phyloP scores from a whole-genome alignment of 2,113 vertebrate species.

The Atherinomorus stipes region DNA sequence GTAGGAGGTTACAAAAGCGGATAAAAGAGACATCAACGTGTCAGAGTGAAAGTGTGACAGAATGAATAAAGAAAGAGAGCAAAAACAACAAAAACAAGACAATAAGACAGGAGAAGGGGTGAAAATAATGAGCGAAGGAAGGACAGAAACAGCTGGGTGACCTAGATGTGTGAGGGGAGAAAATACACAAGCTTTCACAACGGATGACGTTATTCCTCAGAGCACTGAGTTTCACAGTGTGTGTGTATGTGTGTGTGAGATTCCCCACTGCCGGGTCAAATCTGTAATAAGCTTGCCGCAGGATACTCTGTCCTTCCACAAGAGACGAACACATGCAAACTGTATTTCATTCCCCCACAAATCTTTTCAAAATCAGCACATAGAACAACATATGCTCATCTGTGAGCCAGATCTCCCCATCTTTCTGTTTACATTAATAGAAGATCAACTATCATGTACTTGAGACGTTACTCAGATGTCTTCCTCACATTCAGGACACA shows the following conservation, averaged over 20 bases:
- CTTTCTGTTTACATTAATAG: too few relatives aligned
- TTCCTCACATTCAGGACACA: neutral
- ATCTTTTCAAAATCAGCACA: neutral
- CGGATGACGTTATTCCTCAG: conserved; percentile 50
- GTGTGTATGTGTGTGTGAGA: conserved; percentile 22
- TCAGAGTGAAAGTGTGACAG: neutral
- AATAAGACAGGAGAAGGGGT: neutral
- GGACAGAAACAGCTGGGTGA: conserved; percentile 50
- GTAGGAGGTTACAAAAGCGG: neutral
- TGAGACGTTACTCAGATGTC: neutral
- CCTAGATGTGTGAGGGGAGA: conserved; percentile 60
- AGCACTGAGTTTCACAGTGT: conserved; percentile 8
- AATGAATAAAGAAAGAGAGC: conserved; percentile 2
- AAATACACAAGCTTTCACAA: conserved; percentile 59
- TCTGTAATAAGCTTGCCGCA: conserved; percentile 40
- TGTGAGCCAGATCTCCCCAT: neutral
- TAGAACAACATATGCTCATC: neutral
- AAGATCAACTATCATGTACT: neutral
- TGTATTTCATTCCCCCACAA: neutral
- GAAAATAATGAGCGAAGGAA: conserved; percentile 9
- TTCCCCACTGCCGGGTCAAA: conserved; percentile 43
- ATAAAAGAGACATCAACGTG: neutral
- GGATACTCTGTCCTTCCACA: conserved; percentile 24
- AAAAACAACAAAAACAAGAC: neutral
- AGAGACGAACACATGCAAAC: conserved; percentile 8